Conservation (phyloP, 1,140 invertebrate species). For the Archivesica marissinica region DNA sequence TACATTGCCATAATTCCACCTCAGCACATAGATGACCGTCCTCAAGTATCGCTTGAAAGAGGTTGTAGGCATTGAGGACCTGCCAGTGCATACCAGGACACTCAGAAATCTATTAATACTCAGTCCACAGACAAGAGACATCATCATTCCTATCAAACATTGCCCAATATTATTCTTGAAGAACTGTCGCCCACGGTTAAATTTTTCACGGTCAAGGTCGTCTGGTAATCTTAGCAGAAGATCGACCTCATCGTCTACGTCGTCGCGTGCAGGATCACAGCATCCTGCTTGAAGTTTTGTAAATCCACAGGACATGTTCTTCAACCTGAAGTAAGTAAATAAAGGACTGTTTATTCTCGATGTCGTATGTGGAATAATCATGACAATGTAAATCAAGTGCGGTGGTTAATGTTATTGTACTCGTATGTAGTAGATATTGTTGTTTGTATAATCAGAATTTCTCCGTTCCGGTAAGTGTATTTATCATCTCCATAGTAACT, state of each 20-base stretch:
- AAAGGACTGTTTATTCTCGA: no score
- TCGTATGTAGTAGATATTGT: no score
- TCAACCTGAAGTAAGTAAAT: no score
- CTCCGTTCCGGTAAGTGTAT: no score
- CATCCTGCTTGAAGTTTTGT: background rate
- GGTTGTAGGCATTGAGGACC: constrained; percentile 84
- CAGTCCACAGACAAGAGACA: constrained; percentile 69
- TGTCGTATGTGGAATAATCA: no score
- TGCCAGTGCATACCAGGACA: constrained; percentile 84
- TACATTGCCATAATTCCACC: constrained; percentile 87
- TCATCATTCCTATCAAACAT: constrained; percentile 61
- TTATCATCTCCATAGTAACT: no score
- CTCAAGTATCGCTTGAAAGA: constrained; percentile 91
- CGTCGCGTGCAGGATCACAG: background rate
- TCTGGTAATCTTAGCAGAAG: constrained; percentile 22
- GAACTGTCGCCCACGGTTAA: constrained; percentile 62
- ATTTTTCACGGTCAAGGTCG: constrained; percentile 63
- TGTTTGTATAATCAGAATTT: no score
- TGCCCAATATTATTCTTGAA: constrained; percentile 60
- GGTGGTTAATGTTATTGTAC: no score
- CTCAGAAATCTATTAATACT: constrained; percentile 66
- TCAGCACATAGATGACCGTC: constrained; percentile 88
- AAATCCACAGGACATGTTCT: background rate
- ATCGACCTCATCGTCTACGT: background rate
- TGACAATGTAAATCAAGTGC: no score